phyloP scores from a whole-genome alignment of 1,140 invertebrate species.

The Helicoverpa armigera region DNA sequence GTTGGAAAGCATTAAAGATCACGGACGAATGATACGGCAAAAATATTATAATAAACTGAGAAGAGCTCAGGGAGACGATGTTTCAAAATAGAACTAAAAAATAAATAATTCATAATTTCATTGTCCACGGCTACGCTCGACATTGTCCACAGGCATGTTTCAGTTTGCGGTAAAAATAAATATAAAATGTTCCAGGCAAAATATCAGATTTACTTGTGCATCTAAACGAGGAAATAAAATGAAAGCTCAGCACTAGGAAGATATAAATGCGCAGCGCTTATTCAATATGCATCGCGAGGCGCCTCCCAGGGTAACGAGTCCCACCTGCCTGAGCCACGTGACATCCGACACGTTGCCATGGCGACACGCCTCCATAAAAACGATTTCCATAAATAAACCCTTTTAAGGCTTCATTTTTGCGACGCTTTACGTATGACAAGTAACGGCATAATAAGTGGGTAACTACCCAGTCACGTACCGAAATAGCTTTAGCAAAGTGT shows the following conservation, averaged over 20 bases:
- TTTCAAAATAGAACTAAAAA: neutral
- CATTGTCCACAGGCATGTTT: too few relatives aligned
- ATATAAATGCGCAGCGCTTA: conserved; percentile 40
- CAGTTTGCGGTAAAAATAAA: neutral
- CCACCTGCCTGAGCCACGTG: conserved; percentile 35
- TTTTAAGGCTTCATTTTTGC: conserved; percentile 30
- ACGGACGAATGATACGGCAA: too few relatives aligned
- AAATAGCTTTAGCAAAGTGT: neutral
- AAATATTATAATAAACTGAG: too few relatives aligned
- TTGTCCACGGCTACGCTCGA: neutral
- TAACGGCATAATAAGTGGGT: conserved; percentile 8
- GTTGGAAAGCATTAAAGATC: too few relatives aligned
- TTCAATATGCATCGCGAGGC: conserved; percentile 41
- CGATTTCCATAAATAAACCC: conserved; percentile 41
- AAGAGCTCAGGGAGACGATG: too few relatives aligned
- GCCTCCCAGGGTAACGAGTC: conserved; percentile 24
- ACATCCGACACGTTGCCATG: conserved; percentile 25
- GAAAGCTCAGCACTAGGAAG: conserved; percentile 14
- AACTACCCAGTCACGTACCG: neutral
- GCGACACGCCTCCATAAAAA: conserved; percentile 26
- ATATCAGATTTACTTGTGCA: neutral
- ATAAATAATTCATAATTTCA: neutral
- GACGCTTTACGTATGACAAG: neutral
- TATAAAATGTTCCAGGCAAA: neutral
- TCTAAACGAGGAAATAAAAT: conserved; percentile 38